These are phyloP conservation scores for Loris lydekkerianus DNA, from an alignment of 2,797 vertebrate genomes.

Conservation along the genomic window DNA sequence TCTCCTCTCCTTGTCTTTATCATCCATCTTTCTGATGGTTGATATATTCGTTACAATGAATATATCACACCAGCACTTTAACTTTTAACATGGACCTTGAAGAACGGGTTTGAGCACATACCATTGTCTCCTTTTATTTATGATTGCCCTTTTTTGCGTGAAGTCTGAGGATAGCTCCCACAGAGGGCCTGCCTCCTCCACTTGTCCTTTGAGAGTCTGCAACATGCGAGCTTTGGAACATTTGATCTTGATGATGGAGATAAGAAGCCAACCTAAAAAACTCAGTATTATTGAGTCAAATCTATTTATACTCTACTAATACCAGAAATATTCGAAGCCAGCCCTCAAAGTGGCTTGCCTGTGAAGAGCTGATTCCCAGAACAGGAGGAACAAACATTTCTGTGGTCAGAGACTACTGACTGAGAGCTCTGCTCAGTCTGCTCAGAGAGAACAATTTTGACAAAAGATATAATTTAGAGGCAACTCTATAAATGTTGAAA, in stretches of 20 bases:
- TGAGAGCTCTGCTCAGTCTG: background rate
- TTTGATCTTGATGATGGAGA: background rate
- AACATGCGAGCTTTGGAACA: conserved; percentile 41
- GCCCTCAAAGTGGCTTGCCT: background rate
- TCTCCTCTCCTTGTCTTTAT: background rate
- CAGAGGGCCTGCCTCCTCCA: background rate
- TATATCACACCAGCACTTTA: background rate
- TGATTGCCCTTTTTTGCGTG: background rate
- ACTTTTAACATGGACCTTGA: background rate
- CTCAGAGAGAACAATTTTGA: background rate
- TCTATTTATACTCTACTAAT: conserved; percentile 57
- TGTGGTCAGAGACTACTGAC: background rate
- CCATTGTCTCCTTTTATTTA: background rate
- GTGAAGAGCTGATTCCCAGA: conserved; percentile 42
- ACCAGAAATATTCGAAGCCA: conserved; percentile 29
- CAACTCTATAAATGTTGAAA: conserved; percentile 2
- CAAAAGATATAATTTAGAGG: background rate
- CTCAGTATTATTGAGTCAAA: background rate
- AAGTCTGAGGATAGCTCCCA: background rate
- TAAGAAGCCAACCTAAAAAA: conserved; percentile 37
- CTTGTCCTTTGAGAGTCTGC: conserved; percentile 16
- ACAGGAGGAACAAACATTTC: conserved; percentile 2
- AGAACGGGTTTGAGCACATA: background rate
- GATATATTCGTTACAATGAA: background rate
- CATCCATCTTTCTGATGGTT: background rate